Base-by-base conservation (phyloP, 2,113 vertebrate genomes). In the Arvicanthis niloticus region DNA sequence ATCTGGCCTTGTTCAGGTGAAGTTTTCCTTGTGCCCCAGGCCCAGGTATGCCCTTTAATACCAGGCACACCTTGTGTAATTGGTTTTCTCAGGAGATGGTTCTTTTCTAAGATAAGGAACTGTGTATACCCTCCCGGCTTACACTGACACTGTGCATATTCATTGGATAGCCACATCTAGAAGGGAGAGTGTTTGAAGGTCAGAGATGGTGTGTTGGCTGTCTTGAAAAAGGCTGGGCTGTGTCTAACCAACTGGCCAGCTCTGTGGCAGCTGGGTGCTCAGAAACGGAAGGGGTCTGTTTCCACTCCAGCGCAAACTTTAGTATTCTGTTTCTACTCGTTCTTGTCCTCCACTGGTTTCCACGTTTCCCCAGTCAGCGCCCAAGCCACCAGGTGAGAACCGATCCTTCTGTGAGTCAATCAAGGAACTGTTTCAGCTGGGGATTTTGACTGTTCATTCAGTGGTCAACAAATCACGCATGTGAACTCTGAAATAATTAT, bases 401-500 rank as follows among this genome's bases (percentile, higher is more conserved):
- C 37, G 29, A 65, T 90, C 40, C 12, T 62, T 62, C 51, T 42
- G 31, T 87, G 67, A 88, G 84, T 80, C 92, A 94, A 31, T 86
- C 45, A 75, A 96, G 58, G 76, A 75, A 72, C 77, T 34, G 91
- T 67, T 58, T 37, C 88, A 87, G 12, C 42, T 91, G 34, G 29
- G 21, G 78, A 29, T 53, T 94, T 78, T 78, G 48, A 62, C 70
- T 37, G 37, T 95, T 91, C 2, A 3, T 65, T 96, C 76, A 40
- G 40, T 91, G 75, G 62, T 80, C 21, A 87, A 56, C 40, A 95
- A 78, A 12, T 76, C 37, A 45, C 42, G 19, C 13, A 56, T 82
- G 78, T 76, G 89, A 96, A 93, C 42, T 65, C 81, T 84, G 51
- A 91, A 77, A 56, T 95, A 48, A 75, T 91, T 70, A 65, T 34